Evolutionary conservation across 1,140 invertebrate genomes (phyloP).

Genomic region (Trichoplusia ni): DNA sequence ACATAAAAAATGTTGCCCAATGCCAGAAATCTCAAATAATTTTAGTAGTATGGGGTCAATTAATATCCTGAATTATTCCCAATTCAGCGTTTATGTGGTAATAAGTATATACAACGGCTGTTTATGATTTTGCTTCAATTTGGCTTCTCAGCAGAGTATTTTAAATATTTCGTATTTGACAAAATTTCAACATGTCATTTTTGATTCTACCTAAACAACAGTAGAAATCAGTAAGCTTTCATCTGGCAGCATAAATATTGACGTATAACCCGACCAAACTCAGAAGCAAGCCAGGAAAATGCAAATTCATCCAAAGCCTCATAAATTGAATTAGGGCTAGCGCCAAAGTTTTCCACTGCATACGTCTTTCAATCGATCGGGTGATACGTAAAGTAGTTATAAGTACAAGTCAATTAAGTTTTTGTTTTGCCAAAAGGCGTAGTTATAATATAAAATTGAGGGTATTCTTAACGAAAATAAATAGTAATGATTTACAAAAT

Average conservation of each 20-base stretch:
- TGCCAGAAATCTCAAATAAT: no score
- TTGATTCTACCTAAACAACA: no score
- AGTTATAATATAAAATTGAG: conserved; percentile 15
- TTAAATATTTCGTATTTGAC: no score
- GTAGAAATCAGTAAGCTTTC: not conserved
- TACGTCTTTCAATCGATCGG: not conserved
- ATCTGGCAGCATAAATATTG: conserved; percentile 21
- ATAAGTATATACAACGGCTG: no score
- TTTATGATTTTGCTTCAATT: no score
- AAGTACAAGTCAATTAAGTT: conserved; percentile 11
- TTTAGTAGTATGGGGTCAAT: no score
- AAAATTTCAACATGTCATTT: no score
- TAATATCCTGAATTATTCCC: no score
- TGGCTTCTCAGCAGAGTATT: no score
- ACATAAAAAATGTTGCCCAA: no score
- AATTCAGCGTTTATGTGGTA: no score
- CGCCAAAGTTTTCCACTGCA: not conserved
- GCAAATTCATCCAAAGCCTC: no score
- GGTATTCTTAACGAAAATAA: conserved; percentile 4
- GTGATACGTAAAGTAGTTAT: conserved; percentile 3
- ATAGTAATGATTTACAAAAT: not conserved
- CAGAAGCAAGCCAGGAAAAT: not conserved
- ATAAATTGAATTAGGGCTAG: not conserved
- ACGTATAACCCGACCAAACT: conserved; percentile 5
- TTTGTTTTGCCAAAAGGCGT: conserved; percentile 7